phyloP scores from a whole-genome alignment of 92 coral and sea anemone species.

The Bergia puertoricense region DNA sequence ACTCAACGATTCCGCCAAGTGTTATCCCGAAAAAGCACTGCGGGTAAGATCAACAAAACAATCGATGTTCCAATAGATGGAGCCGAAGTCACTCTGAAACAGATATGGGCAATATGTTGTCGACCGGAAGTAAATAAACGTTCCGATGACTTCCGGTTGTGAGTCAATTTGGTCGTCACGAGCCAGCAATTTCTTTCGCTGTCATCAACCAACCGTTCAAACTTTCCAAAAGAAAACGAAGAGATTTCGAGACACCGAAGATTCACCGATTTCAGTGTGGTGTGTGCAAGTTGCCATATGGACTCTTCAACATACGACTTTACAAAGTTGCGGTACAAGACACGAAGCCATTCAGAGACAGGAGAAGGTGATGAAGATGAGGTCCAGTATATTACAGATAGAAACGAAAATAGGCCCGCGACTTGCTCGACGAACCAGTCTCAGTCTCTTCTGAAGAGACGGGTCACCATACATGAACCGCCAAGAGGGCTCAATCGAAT shows the following conservation, averaged over 20 bases:
- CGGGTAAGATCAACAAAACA: neutral
- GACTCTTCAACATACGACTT: conserved; percentile 24
- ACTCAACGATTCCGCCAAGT: neutral
- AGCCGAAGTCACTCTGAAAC: neutral
- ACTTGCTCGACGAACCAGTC: conserved; percentile 10
- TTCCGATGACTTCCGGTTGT: conserved; percentile 8
- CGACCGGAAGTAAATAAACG: neutral
- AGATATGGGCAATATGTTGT: neutral
- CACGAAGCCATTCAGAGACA: neutral
- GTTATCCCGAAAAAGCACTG: neutral
- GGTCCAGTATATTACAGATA: neutral
- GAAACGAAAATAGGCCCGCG: neutral
- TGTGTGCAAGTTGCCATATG: neutral
- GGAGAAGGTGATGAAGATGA: neutral
- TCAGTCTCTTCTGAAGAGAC: conserved; percentile 14
- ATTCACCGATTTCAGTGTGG: neutral
- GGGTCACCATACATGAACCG: conserved; percentile 38
- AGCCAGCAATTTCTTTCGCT: conserved; percentile 21
- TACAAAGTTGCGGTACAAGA: conserved; percentile 24
- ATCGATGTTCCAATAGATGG: neutral
- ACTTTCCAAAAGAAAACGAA: neutral
- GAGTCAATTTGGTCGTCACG: conserved; percentile 25
- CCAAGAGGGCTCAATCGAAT: conserved; percentile 4
- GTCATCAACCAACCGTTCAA: conserved; percentile 21
- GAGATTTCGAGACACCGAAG: neutral